Evolutionary conservation across 2,797 vertebrate genomes (phyloP), one percentile per base, ranked within the genome.

Genomic region (Miichthys miiuy): DNA sequence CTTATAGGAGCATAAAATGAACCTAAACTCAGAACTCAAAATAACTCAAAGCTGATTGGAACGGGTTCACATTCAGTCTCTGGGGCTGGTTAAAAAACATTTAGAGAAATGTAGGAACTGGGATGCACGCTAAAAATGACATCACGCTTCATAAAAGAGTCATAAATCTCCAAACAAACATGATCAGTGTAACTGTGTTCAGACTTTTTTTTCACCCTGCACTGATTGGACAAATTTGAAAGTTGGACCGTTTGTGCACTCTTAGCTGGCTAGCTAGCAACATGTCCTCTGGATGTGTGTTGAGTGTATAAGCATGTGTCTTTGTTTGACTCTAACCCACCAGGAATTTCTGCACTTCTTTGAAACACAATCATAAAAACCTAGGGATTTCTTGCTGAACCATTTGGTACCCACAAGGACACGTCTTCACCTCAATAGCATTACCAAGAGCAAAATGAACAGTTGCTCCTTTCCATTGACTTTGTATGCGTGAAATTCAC

Each of bases 61-160:
- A 21, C 25, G 9, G 17, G 2, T 68, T 58, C 13, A 38, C 12
- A 5, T 54, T 10, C n/a, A 16, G 14, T 3, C 58, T 42, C 17
- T 52, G 47, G n/a, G 17, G 23, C 51, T 58, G 46, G 27, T 58
- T 58, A 9, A 71, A 60, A 60, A 38, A 3, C 38, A 73, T 66
- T 25, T 38, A 11, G 41, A 54, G 13, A 42, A 21, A 48, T 48
- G 48, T 25, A 27, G 57, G 21, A 50, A 17, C 27, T 58, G 34
- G 18, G 12, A 1, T 47, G 42, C 5, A 13, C 6, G 20, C 14
- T 27, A 51, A 54, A 38, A 27, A 50, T 67, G 10, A 58, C 30
- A 67, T 60, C 30, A 46, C n/a, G 20, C 46, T 12, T 38, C 27
- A 25, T 27, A 21, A 61, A 72, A 11, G 34, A 42, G 46, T 17